Base-by-base conservation (phyloP, 1,140 invertebrate species). In the Lordiphosa stackelbergi region DNA sequence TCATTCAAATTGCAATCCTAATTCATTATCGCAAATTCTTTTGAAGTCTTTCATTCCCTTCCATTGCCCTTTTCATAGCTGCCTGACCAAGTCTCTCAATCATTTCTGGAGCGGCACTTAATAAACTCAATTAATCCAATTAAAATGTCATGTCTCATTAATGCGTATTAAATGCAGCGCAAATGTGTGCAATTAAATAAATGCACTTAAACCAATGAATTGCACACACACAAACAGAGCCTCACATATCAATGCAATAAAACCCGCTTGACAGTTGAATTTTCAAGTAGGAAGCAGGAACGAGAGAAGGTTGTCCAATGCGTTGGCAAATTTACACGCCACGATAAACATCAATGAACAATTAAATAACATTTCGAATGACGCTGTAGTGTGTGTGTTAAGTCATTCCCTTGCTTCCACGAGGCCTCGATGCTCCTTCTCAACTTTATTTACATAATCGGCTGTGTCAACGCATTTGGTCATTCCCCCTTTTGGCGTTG, bases 71-170 rank as follows among this genome's bases (percentile, higher is more conserved):
- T 10, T 45, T 34, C 11, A 7, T 45, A 28, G n/a, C 22, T 10
- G 24, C 24, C 13, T 46, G 43, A 49, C 47, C 31, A 16, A 10
- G 16, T 11, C 47, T 10, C 47, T 49, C 35, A 46, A 46, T 46
- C 43, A 46, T 24, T 12, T 34, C 43, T 31, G 24, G 11, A 46
- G 24, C n/a, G 24, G 54, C 77, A 77, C 77, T 83, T 83, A 81
- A 81, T 83, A 72, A 77, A 77, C 64, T 69, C 72, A 81, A 83
- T 81, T 81, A 81, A 81, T 81, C 77, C 77, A 81, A 81, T 81
- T 81, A 81, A 83, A 83, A 81, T 72, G 75, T 83, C 75, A 81
- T 83, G 75, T 81, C 69, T 70, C 75, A 83, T 81, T 81, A 83
- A 81, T 72, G 66, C 77, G 62, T 65, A 75, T 79, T 79, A 81